Evolutionary conservation across 1,140 invertebrate genomes (phyloP).

Genomic region (Drosophila equinoxialis): DNA sequence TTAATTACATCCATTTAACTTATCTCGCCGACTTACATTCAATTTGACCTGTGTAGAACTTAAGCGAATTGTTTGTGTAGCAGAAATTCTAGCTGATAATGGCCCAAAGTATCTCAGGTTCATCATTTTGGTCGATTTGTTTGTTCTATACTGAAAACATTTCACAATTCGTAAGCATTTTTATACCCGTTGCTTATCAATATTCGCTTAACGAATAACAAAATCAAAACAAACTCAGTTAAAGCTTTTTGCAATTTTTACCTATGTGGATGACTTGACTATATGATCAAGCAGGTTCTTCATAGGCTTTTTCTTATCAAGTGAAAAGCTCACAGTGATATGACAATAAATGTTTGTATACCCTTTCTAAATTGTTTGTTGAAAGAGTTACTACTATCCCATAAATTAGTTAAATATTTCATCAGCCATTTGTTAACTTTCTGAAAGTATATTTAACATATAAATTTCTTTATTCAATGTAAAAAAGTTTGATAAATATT

Average conservation of each 20-base stretch:
- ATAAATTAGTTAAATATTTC: background rate
- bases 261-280: constrained; percentile 21
- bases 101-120: background rate
- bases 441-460: no score
- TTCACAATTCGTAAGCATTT: background rate
- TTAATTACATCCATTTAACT: background rate
- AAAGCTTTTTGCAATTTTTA: constrained; percentile 2
- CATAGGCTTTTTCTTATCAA: constrained; percentile 2
- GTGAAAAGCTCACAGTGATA: background rate
- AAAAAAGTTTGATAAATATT: no score
- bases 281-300: background rate
- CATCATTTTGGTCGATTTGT: constrained; percentile 21
- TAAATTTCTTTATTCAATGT: no score
- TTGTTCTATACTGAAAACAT: constrained; percentile 23
- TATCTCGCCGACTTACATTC: constrained; percentile 3
- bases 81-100: constrained; percentile 16
- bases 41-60: constrained; percentile 8
- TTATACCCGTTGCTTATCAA: constrained; percentile 37
- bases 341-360: background rate
- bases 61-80: background rate
- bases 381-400: background rate
- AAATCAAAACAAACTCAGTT: constrained; percentile 21
- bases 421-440: background rate
- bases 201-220: constrained; percentile 3
- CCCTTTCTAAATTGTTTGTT: background rate